phyloP scores from a whole-genome alignment of 2,888 invertebrate species.

The Schizotus pectinicornis region DNA sequence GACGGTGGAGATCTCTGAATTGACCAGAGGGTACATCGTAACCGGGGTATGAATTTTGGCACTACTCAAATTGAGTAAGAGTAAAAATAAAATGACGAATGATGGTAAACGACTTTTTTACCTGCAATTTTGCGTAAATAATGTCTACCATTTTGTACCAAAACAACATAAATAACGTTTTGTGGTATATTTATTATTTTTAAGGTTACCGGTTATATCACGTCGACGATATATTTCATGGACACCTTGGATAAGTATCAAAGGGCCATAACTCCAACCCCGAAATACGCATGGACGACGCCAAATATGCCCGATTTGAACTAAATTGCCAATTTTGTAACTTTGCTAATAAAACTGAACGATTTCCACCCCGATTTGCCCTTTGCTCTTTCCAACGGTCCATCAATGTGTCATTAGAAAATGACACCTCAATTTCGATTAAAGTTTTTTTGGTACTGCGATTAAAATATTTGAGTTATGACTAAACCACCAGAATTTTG shows the following conservation, averaged over 20 bases:
- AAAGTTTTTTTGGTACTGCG: too few species aligned
- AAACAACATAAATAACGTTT: too few species aligned
- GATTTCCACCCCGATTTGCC: neutral
- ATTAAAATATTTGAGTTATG: too few species aligned
- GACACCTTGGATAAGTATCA: constrained; percentile 43
- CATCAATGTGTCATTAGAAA: neutral
- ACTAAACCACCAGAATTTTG: too few species aligned
- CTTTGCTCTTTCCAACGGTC: neutral
- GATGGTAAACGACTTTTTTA: too few species aligned
- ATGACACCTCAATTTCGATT: too few species aligned
- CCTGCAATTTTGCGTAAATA: too few species aligned
- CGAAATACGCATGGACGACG: constrained; percentile 45
- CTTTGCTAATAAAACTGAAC: neutral
- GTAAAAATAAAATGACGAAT: too few species aligned
- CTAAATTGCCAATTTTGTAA: neutral
- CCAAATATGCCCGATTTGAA: constrained; percentile 43
- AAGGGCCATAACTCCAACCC: constrained; percentile 38
- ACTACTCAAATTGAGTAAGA: constrained; percentile 1
- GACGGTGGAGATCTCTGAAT: constrained; percentile 27
- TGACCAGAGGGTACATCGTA: constrained; percentile 38
- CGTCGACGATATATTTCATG: constrained; percentile 37
- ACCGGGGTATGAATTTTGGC: constrained; percentile 36
- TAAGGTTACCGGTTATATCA: constrained; percentile 41
- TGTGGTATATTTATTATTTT: constrained; percentile 8
- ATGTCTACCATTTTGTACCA: too few species aligned